A percentile compares a stretch with the other conserved stretches of the same genome.
Evolutionary conservation across 2,888 invertebrate genomes (phyloP).

Genomic region (Ennomos fuscantarius): DNA sequence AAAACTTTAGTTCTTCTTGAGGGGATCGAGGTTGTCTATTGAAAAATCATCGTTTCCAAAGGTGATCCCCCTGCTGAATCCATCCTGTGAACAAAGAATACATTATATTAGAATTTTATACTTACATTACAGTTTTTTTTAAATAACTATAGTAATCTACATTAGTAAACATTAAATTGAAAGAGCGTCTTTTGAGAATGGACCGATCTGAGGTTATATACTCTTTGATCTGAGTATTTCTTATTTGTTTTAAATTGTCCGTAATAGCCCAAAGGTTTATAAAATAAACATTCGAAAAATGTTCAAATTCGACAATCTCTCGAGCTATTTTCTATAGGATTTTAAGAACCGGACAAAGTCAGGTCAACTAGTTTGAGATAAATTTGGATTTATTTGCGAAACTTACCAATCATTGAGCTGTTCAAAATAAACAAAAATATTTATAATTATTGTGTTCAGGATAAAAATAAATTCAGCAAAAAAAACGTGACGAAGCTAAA

Average conservation of each 20-base stretch:
- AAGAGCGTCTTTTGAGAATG: no score
- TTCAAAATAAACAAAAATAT: conserved; percentile 47
- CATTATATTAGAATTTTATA: neutral
- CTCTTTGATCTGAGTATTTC: no score
- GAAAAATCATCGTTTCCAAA: conserved; percentile 98
- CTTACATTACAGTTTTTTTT: neutral
- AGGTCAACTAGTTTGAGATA: conserved; percentile 3
- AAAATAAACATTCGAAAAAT: no score
- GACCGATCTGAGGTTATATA: no score
- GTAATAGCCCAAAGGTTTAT: no score
- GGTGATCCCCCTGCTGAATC: conserved; percentile 93
- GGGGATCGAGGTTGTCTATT: conserved; percentile 96
- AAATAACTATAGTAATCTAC: conserved; percentile 2
- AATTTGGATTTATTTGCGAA: conserved; percentile 5
- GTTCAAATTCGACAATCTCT: no score
- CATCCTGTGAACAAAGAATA: conserved; percentile 88
- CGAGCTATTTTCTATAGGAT: no score
- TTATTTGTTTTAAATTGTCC: no score
- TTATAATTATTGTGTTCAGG: conserved; percentile 5
- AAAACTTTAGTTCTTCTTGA: conserved; percentile 88
- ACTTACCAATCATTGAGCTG: conserved; percentile 68
- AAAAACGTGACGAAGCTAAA: no score
- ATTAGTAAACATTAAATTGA: no score
- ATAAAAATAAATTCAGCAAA: no score
- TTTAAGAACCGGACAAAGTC: no score